These are phyloP conservation scores for Arenaria interpres DNA, from an alignment of 2,113 vertebrate genomes.

Conservation along the genomic window DNA sequence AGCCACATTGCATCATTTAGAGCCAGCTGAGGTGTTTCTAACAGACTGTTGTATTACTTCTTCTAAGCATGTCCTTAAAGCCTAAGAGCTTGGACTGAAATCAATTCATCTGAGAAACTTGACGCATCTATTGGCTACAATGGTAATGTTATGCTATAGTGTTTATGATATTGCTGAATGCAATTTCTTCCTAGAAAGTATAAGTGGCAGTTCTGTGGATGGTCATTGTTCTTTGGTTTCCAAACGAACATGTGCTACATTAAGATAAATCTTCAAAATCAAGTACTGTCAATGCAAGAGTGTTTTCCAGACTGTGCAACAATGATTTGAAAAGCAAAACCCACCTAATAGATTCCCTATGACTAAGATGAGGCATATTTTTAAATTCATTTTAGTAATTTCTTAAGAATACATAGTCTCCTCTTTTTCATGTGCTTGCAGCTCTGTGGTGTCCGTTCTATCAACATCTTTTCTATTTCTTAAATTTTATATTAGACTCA, in stretches of 20 bases:
- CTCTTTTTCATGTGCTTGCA: background rate
- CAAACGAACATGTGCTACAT: background rate
- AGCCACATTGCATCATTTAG: background rate
- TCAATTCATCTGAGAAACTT: background rate
- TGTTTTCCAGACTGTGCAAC: background rate
- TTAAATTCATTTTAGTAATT: background rate
- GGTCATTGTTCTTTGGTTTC: background rate
- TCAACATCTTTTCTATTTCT: background rate
- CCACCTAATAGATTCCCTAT: background rate
- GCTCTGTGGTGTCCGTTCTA: background rate
- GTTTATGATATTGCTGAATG: background rate
- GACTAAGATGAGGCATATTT: background rate
- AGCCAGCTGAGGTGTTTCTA: background rate
- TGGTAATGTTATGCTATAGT: background rate
- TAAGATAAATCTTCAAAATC: background rate
- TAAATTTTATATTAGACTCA: background rate
- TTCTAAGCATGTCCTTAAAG: background rate
- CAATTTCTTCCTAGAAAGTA: conserved; percentile 7
- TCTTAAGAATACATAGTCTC: background rate
- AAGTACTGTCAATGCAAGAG: background rate
- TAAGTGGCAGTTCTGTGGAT: background rate
- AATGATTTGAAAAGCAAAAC: background rate
- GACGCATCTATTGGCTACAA: background rate
- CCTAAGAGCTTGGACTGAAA: background rate
- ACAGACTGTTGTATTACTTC: background rate